A percentile compares a stretch with the other conserved stretches of the same genome.
These are phyloP conservation scores for Bufo gargarizans DNA, from an alignment of 2,113 vertebrate species.

Conservation along the genomic window DNA sequence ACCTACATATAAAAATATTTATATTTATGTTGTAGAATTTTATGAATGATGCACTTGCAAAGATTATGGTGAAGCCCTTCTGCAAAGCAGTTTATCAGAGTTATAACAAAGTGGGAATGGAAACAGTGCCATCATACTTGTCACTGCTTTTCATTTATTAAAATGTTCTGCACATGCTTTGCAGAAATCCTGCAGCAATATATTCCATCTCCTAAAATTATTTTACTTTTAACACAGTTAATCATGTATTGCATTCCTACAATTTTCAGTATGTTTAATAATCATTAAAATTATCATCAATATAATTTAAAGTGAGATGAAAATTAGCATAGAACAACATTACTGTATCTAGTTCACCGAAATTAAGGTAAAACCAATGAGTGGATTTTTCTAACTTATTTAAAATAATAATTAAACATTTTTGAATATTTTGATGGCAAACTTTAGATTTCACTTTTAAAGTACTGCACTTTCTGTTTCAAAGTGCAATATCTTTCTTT, in stretches of 20 bases:
- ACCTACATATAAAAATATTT: not conserved
- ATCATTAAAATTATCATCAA: not conserved
- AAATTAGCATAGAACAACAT: not conserved
- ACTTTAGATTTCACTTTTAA: not conserved
- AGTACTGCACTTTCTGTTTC: not conserved
- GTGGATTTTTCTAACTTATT: not conserved
- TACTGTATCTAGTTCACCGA: not conserved
- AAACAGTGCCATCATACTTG: constrained; percentile 99
- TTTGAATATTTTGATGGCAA: not conserved
- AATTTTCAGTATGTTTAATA: not conserved
- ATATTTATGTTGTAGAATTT: constrained; percentile 68
- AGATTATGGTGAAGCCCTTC: constrained; percentile 69
- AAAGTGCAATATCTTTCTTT: no score
- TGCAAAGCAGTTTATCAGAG: constrained; percentile 76
- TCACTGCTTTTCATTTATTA: constrained; percentile 72
- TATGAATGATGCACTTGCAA: constrained; percentile 72
- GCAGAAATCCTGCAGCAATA: not conserved
- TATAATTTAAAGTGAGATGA: not conserved
- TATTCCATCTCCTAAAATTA: not conserved
- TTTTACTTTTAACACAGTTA: not conserved
- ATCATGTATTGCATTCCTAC: not conserved
- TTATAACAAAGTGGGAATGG: constrained; percentile 87
- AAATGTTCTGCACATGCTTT: constrained; percentile 2
- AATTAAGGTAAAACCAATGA: not conserved
- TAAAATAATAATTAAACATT: not conserved